These are phyloP conservation scores for Syngnathoides biaculeatus DNA, from an alignment of 2,113 vertebrate genomes.

Conservation along the genomic window DNA sequence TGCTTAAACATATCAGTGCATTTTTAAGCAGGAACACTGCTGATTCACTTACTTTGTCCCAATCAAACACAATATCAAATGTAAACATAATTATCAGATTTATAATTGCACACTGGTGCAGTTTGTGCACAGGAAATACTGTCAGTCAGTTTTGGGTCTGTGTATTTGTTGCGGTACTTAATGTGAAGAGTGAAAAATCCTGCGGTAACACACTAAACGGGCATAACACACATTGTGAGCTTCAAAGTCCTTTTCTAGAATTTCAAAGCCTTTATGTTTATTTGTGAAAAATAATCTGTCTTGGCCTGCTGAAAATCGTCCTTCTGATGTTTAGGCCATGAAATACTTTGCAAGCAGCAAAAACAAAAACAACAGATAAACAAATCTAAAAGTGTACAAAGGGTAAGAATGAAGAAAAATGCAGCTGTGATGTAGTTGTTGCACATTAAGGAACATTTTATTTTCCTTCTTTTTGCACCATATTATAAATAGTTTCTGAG, in stretches of 20 bases:
- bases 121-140: too few species aligned
- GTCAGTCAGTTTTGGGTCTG: too few species aligned
- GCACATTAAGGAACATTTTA: slow-evolving; percentile 21
- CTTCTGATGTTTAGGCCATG: neutral
- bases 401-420: neutral
- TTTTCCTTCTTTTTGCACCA: slow-evolving; percentile 10
- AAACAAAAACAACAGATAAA: neutral
- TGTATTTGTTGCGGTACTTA: too few species aligned
- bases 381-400: neutral
- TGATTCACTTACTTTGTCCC: neutral
- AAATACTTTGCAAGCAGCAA: slow-evolving; percentile 1
- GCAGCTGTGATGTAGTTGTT: too few species aligned
- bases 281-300: too few species aligned
- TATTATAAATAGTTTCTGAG: slow-evolving; percentile 11
- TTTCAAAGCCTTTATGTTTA: too few species aligned
- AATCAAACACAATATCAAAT: neutral
- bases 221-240: too few species aligned
- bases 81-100: too few species aligned
- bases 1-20: neutral
- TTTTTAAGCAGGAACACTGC: neutral
- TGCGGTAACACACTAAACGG: too few species aligned
- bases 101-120: too few species aligned
- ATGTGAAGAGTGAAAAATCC: too few species aligned
- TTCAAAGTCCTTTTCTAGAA: too few species aligned
- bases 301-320: neutral